Base-by-base conservation (phyloP, 2,888 invertebrate genomes). In the Myopa tessellatipennis region DNA sequence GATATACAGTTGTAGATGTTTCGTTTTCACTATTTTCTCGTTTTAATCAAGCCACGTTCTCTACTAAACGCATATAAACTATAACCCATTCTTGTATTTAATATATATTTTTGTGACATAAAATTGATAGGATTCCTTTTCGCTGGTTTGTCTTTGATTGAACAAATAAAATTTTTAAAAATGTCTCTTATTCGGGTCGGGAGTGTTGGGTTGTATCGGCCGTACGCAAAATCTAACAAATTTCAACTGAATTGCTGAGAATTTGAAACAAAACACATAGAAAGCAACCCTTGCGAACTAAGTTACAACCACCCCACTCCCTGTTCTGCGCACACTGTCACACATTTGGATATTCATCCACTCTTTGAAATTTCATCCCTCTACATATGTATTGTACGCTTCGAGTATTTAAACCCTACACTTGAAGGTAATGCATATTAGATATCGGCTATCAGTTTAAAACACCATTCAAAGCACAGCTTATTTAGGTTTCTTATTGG, bases 231-330 rank as follows among this genome's bases (percentile, higher is more conserved):
- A 76, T 74, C 38, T 55, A 55, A 36, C 58, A 72, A 75, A 74
- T 52, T 70, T 70, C 50, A 74, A 79, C 79, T 77, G 71, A 79
- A 76, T 73, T 70, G 76, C 65, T 60, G 75, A 79, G 38, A 63
- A 71, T 38, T 71, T 58, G 12, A 26, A 61, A 26, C 16, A 26
- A 26, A 69, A 69, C 40, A 73, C 40, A 38, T 18, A 40, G 40
- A 60, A 73, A 73, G 61, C 50, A 71, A 71, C 71, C 60, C 73
- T 73, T 73, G 40, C 45, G 61, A n/a, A 45, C 40, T 61, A 10
- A 61, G 8, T 61, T 40, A 8, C 71, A 12, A 38, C 58, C 36
- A 71, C 73, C 60, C 61, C 61, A 36, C 16, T 40, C 55, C 55
- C 8, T 55, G 14, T 55, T 14, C 55, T 5, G 55, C 55, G 55